These are phyloP conservation scores for Adelosebastes latens DNA, from an alignment of 2,797 vertebrate species.

Conservation along the genomic window DNA sequence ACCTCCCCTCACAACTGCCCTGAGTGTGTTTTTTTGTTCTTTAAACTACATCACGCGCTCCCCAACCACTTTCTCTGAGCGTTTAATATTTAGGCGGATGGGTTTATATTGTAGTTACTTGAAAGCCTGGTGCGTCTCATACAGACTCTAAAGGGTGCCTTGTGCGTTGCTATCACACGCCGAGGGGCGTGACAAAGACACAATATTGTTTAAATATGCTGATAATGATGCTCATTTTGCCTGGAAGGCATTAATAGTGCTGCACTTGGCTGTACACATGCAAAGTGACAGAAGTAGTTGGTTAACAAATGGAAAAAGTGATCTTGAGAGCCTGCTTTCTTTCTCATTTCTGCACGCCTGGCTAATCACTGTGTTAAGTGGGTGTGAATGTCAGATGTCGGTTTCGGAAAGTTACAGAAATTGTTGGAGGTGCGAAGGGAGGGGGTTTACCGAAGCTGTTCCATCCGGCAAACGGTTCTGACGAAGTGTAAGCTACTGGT, in stretches of 20 bases:
- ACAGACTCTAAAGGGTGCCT: too few relatives aligned
- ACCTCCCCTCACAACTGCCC: too few relatives aligned
- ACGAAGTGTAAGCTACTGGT: neutral
- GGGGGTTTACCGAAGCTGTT: neutral
- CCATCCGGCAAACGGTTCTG: neutral
- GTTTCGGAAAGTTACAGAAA: neutral
- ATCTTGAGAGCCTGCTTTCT: neutral
- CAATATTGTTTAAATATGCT: neutral
- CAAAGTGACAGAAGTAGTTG: neutral
- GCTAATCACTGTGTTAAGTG: neutral
- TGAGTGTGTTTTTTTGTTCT: too few relatives aligned
- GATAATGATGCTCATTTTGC: neutral
- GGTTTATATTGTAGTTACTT: too few relatives aligned
- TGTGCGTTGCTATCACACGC: too few relatives aligned
- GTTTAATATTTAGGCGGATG: too few relatives aligned
- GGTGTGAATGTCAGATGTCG: neutral
- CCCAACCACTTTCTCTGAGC: too few relatives aligned
- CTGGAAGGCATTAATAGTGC: neutral
- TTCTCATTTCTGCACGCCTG: neutral
- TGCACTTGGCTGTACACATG: neutral
- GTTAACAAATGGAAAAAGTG: neutral
- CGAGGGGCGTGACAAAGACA: too few relatives aligned
- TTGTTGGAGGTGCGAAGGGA: neutral
- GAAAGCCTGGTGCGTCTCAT: too few relatives aligned
- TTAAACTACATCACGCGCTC: too few relatives aligned